A percentile compares a stretch with the other conserved stretches of the same genome.
These are phyloP conservation scores for Emmelina monodactyla DNA, from an alignment of 2,888 invertebrate genomes.

Conservation along the genomic window DNA sequence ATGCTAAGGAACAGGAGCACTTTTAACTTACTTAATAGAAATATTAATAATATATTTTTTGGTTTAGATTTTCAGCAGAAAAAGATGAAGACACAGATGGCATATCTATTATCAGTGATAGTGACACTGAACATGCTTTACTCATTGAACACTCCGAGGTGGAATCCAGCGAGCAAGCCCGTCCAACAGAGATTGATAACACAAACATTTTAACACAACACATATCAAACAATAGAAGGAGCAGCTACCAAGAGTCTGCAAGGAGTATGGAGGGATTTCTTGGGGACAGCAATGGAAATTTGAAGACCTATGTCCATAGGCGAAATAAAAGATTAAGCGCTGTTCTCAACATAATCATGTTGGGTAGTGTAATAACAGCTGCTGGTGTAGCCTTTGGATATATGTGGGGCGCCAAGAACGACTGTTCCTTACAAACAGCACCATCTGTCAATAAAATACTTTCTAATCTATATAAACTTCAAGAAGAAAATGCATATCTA, in stretches of 20 bases:
- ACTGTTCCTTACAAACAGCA: slow-evolving; percentile 37
- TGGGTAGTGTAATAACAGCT: slow-evolving; percentile 57
- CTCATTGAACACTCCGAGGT: slow-evolving; percentile 30
- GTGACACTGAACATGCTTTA: slow-evolving; percentile 40
- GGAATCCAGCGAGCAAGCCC: slow-evolving; percentile 24
- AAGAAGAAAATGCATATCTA: slow-evolving; percentile 56
- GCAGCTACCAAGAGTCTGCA: neutral
- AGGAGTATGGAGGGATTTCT: slow-evolving; percentile 22
- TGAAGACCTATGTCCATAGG: slow-evolving; percentile 55
- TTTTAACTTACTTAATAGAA: slow-evolving; percentile 1
- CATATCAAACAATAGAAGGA: slow-evolving; percentile 17
- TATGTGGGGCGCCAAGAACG: slow-evolving; percentile 58
- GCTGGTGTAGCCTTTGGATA: slow-evolving; percentile 58
- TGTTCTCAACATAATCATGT: slow-evolving; percentile 50
- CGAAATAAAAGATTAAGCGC: slow-evolving; percentile 54
- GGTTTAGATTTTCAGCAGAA: slow-evolving; percentile 28
- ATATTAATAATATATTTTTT: neutral
- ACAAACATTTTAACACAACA: slow-evolving; percentile 7
- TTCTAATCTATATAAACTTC: slow-evolving; percentile 54
- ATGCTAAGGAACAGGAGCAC: no score
- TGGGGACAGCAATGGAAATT: slow-evolving; percentile 34
- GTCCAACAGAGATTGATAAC: slow-evolving; percentile 19
- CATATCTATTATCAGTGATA: slow-evolving; percentile 58
- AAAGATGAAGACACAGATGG: slow-evolving; percentile 62
- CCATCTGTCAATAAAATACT: slow-evolving; percentile 55